phyloP scores from a whole-genome alignment of 1,140 invertebrate species.

The Drosophila rufa region DNA sequence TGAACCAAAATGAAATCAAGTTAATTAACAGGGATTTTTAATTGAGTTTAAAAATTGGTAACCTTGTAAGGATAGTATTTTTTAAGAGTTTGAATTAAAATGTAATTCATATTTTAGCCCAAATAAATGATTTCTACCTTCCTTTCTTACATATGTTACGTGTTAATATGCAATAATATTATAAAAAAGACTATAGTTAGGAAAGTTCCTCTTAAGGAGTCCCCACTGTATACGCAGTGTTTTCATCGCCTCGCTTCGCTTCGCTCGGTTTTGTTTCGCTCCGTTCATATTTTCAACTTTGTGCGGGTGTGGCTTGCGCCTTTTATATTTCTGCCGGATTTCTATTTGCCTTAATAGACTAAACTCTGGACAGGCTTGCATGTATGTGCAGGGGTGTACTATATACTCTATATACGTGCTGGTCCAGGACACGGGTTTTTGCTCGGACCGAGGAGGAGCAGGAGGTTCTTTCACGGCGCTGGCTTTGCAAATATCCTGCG shows the following conservation, averaged over 20 bases:
- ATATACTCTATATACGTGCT: constrained; percentile 5
- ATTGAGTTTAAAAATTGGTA: neutral
- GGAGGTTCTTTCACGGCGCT: constrained; percentile 33
- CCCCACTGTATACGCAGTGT: constrained; percentile 33
- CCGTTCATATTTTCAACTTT: constrained; percentile 62
- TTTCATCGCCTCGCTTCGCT: constrained; percentile 37
- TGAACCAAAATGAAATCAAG: neutral
- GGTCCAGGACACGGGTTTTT: constrained; percentile 14
- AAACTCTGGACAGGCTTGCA: constrained; percentile 39
- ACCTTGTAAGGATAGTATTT: neutral
- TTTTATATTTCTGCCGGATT: constrained; percentile 36
- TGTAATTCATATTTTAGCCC: neutral
- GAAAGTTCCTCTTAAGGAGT: neutral
- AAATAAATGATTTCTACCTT: too few relatives aligned
- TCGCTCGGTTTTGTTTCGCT: constrained; percentile 48
- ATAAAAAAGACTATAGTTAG: neutral
- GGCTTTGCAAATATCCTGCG: constrained; percentile 78
- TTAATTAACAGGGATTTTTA: neutral
- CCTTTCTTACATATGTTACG: too few relatives aligned
- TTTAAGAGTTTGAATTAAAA: neutral
- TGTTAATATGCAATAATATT: neutral
- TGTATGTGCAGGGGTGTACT: constrained; percentile 11
- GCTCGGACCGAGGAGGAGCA: constrained; percentile 15
- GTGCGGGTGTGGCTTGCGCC: constrained; percentile 16
- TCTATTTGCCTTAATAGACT: constrained; percentile 80